phyloP scores from a whole-genome alignment of 1,140 invertebrate species.

The Plectrocnemia conspersa region DNA sequence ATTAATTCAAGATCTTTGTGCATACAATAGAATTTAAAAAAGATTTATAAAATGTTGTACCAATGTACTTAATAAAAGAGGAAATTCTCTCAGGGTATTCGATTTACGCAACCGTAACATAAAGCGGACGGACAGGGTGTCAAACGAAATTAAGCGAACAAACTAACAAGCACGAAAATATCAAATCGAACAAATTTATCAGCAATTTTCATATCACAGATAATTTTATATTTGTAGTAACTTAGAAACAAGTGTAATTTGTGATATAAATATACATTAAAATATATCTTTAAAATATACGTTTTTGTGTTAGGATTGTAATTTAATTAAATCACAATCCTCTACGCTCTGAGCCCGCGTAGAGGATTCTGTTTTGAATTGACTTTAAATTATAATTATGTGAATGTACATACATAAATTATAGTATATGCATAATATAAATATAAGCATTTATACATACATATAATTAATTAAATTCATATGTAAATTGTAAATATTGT shows the following conservation, averaged over 20 bases:
- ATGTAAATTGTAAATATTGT: constrained; percentile 13
- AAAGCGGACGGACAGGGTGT: constrained; percentile 1
- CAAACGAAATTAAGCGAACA: not conserved
- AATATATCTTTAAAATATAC: not conserved
- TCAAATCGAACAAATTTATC: not conserved
- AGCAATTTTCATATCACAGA: not conserved
- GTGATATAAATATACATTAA: not conserved
- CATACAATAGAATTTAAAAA: no score
- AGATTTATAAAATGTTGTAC: no score
- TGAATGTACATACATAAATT: no score
- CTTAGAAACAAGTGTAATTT: not conserved
- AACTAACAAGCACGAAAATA: not conserved
- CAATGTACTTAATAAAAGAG: not conserved
- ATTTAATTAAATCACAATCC: constrained; percentile 11
- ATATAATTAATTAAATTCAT: no score
- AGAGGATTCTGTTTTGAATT: constrained; percentile 20
- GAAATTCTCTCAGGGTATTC: not conserved
- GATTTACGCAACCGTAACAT: not conserved
- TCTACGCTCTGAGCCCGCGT: constrained; percentile 21
- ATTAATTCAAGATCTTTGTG: no score
- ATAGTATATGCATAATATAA: no score
- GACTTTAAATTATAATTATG: not conserved
- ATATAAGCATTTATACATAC: no score
- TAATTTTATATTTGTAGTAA: not conserved
- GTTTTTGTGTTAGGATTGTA: not conserved